Evolutionary conservation across 2,888 invertebrate genomes (phyloP).

Genomic region (Tuberolachnus salignus): DNA sequence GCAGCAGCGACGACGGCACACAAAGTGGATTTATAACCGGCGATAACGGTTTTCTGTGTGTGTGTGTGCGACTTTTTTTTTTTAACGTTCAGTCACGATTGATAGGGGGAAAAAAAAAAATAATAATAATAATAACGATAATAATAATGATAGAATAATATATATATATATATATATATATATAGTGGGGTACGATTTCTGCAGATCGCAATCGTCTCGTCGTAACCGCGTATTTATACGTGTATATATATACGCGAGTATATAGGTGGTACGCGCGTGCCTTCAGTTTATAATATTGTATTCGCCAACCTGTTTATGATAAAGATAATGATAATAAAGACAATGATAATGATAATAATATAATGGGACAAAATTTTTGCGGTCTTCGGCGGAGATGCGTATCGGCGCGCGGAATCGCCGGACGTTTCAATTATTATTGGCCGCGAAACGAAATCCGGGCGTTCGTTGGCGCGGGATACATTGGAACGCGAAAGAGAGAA

Average conservation of each 20-base stretch:
- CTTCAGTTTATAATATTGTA: background rate
- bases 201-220: constrained; percentile 22
- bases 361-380: constrained; percentile 7
- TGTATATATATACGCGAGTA: too few species aligned
- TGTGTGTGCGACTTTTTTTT: background rate
- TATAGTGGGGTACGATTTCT: background rate
- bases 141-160: constrained; percentile 13
- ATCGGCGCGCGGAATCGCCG: background rate
- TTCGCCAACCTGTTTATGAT: constrained; percentile 26
- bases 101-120: constrained; percentile 7
- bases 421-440: too few species aligned
- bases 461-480: too few species aligned
- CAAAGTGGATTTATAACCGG: constrained; percentile 36
- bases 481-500: too few species aligned
- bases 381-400: constrained; percentile 4
- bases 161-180: too few species aligned
- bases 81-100: constrained; percentile 46
- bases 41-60: constrained; percentile 18
- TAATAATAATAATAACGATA: constrained; percentile 22
- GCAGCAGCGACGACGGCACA: background rate
- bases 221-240: background rate
- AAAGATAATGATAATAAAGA: background rate
- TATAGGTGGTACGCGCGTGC: constrained; percentile 2
- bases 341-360: background rate
- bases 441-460: too few species aligned